Base-by-base conservation (phyloP, 2,113 vertebrate species). In the Toxostoma redivivum region DNA sequence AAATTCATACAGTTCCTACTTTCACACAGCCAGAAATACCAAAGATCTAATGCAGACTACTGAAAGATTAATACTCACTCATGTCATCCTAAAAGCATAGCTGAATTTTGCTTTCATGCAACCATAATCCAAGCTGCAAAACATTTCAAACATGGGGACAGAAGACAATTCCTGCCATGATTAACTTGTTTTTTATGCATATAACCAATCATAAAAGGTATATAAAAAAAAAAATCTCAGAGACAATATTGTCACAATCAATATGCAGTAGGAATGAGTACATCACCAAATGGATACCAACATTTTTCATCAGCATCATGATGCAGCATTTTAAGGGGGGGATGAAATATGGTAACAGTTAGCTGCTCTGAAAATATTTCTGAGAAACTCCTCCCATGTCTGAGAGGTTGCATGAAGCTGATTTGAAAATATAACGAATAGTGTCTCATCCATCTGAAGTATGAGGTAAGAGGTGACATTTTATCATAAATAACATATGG, bases 401-500 rank as follows among this genome's bases (percentile, higher is more conserved):
- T 76, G 67, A 90, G 58, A 72, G 14, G 38, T 5, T 82, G 18
- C 9, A 69, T 50, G 58, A 77, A 72, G 37, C 28, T 83, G 85
- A 61, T 80, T 83, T 80, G 51, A 81, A 93, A 92, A 81, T 71
- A n/a, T 74, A 85, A 67, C 25, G 84, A 58, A 71, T 40, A 69
- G 61, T 48, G 24, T 11, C 0, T 1, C 28, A 86, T 58, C 31
- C 38, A 38, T 61, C 28, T 7, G 1, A 86, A 14, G n/a, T n/a
- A 16, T 69, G 62, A 90, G 37, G n/a, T n/a, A 16, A 65, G 62
- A 90, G 37, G 15, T 88, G 82, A 58, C 7, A 80, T 70, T 94
- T 90, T 72, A 10, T 86, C 79, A 88, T 86, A 92, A 94, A 83
- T 85, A 93, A 93, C 44, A 16, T 81, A 51, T 33, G 45, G 54